Percentiles rank a stretch among this genome's conserved stretches.
Conservation (phyloP, 2,797 vertebrate genomes). For the Crotalus adamanteus region DNA sequence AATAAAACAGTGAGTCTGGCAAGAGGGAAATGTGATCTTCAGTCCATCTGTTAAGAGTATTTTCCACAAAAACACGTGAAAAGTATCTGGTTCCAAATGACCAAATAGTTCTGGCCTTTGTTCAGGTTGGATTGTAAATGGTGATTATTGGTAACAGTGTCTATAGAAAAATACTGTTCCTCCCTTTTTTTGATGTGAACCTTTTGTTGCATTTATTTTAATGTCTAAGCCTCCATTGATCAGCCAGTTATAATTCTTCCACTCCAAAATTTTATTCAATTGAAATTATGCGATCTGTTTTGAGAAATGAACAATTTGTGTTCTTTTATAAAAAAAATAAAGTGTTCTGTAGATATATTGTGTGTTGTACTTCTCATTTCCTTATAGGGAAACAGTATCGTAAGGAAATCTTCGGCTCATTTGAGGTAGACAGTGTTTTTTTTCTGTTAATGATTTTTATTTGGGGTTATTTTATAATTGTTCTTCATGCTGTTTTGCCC, state of each 20-base stretch:
- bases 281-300: slow-evolving; percentile 50
- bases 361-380: slow-evolving; percentile 10
- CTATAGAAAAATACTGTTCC: slow-evolving; percentile 31
- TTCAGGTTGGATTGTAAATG: slow-evolving; percentile 21
- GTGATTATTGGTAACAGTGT: slow-evolving; percentile 32
- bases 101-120: slow-evolving; percentile 23
- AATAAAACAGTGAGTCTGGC: slow-evolving; percentile 23
- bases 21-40: background rate
- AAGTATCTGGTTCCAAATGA: slow-evolving; percentile 25
- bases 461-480: background rate
- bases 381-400: background rate
- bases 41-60: background rate
- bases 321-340: slow-evolving; percentile 56
- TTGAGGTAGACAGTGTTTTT: background rate
- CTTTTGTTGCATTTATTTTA: slow-evolving; percentile 32
- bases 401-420: background rate
- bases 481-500: background rate
- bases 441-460: background rate
- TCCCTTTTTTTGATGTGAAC: slow-evolving; percentile 20
- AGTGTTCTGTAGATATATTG: slow-evolving; percentile 49
- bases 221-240: slow-evolving; percentile 37
- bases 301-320: slow-evolving; percentile 53
- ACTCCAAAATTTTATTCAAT: slow-evolving; percentile 39
- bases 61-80: background rate
- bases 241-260: slow-evolving; percentile 45